Conservation (phyloP, 2,888 invertebrate genomes). For the Tillus elongatus region DNA sequence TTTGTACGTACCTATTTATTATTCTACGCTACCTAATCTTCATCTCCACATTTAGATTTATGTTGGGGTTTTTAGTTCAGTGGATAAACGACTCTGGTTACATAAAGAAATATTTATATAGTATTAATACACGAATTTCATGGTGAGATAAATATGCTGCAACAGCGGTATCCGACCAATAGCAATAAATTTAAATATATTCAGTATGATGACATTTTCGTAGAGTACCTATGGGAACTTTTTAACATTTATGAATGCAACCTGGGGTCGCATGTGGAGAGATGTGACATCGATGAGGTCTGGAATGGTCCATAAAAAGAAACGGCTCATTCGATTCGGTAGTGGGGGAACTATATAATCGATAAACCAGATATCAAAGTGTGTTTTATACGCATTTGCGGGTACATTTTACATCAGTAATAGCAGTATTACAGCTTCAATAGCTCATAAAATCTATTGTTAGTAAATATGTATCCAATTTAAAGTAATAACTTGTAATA, state of each 20-base stretch:
- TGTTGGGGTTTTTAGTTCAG: no score
- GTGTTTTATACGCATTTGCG: conserved; percentile 38
- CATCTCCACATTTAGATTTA: no score
- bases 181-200: conserved; percentile 26
- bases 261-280: conserved; percentile 36
- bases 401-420: conserved; percentile 35
- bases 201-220: conserved; percentile 33
- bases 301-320: conserved; percentile 40
- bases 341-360: conserved; percentile 35
- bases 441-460: conserved; percentile 26
- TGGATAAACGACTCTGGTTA: no score
- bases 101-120: no score
- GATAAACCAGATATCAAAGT: conserved; percentile 37
- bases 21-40: no score
- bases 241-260: conserved; percentile 36
- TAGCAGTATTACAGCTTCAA: conserved; percentile 27
- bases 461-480: conserved; percentile 24
- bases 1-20: no score
- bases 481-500: conserved; percentile 18
- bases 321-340: conserved; percentile 40
- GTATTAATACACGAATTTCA: no score
- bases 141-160: no score
- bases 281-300: conserved; percentile 37
- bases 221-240: conserved; percentile 35
- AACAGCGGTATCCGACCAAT: no score